Evolutionary conservation across 2,888 invertebrate species (phyloP), one percentile per base, ranked within the genome.

Genomic region (Ariolimax columbianus): DNA sequence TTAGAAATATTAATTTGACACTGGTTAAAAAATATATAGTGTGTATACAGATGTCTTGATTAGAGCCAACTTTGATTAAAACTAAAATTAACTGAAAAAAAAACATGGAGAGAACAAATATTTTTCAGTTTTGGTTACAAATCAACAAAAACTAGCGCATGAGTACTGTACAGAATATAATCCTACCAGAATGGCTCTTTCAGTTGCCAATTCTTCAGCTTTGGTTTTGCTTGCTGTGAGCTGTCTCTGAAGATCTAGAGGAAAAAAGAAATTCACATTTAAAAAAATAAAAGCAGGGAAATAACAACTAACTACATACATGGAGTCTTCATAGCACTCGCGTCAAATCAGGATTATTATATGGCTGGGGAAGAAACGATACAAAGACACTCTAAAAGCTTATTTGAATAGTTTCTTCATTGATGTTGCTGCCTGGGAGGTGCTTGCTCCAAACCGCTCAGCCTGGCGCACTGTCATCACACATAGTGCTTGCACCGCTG

Each of bases 131-230:
- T n/a, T n/a, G n/a, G n/a, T n/a, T n/a, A 26, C n/a, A 40, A 43
- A 73, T 36, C 14, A 75, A 51, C 17, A 51, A 33, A 19, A 19
- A 7, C 47, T 51, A 33, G 43, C 47, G 33, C 1, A 75, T 33
- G 47, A 51, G 36, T 23, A 75, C 23, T 51, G 33, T 30, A 75
- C 23, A 23, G 17, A 75, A 51, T 51, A 9, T 33, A 33, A 26
- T n/a, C 92, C 88, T 90, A 93, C 93, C 89, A 93, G 88, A 80
- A 91, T 91, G n/a, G 82, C 84, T 85, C 92, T 92, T 82, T 93
- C 93, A 9, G 92, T 90, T 47, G 89, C 80, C n/a, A 93, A 87
- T 78, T 92, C 91, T 11, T 90, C 87, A 33, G 87, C 85, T 80
- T 90, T 91, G 9, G 91, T 90, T 79, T 91, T 89, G 86, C 91